phyloP scores from a whole-genome alignment of 1,140 invertebrate genomes.

The Drosophila pseudoobscura region DNA sequence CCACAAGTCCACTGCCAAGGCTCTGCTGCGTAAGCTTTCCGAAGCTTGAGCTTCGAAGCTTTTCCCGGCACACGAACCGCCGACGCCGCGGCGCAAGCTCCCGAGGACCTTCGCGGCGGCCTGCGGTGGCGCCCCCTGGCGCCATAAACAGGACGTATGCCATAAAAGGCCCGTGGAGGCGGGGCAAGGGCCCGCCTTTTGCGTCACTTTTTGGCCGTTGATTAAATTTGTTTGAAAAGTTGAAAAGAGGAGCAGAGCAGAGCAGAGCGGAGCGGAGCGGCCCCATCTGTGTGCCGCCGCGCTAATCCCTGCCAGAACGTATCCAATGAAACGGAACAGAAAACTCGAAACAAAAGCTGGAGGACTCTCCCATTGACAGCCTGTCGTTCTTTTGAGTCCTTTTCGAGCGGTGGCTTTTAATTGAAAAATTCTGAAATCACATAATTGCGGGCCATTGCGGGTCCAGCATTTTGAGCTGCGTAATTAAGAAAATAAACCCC shows the following conservation, averaged over 20 bases:
- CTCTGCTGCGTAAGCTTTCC: background rate
- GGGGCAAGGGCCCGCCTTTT: no score
- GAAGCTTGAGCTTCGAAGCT: conserved; percentile 33
- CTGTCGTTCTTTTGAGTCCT: conserved; percentile 2
- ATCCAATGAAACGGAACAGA: background rate
- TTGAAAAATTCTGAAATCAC: conserved; percentile 76
- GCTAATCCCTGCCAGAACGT: conserved; percentile 13
- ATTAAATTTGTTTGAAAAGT: conserved; percentile 21
- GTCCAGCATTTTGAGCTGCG: conserved; percentile 24
- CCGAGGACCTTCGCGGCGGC: background rate
- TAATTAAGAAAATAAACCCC: conserved; percentile 61
- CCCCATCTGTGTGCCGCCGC: conserved; percentile 4
- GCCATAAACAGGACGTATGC: conserved; percentile 47
- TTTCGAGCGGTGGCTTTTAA: conserved; percentile 41
- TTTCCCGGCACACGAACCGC: conserved; percentile 15
- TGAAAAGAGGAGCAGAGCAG: background rate
- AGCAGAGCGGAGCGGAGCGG: background rate
- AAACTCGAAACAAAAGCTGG: conserved; percentile 19
- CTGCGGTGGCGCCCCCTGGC: conserved; percentile 41
- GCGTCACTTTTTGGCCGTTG: conserved; percentile 9
- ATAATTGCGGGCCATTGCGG: conserved; percentile 61
- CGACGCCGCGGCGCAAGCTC: no score
- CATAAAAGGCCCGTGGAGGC: conserved; percentile 24
- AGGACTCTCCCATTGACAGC: background rate
- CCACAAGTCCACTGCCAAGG: no score